phyloP scores from a whole-genome alignment of 2,113 vertebrate species.

The Acanthisitta chloris region DNA sequence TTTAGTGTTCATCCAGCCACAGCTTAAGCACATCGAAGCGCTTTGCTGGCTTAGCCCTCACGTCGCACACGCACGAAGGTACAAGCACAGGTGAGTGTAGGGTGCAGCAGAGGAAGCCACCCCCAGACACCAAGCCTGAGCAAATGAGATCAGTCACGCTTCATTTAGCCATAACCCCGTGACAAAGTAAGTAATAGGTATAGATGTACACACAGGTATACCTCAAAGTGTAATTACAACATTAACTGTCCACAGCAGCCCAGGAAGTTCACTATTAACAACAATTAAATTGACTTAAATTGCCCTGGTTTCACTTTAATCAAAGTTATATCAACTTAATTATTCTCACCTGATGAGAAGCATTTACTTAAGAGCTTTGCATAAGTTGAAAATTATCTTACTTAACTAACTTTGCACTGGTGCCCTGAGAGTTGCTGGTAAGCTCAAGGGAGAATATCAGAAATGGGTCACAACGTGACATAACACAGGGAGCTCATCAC shows the following conservation, averaged over 20 bases:
- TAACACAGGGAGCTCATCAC: neutral
- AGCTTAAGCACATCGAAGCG: accelerated
- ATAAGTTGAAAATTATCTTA: neutral
- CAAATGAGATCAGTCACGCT: neutral
- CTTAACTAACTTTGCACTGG: neutral
- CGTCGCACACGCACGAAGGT: accelerated
- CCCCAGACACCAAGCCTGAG: neutral
- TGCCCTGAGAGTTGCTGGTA: neutral
- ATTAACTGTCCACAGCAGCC: neutral
- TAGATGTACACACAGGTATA: accelerated
- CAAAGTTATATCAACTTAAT: neutral
- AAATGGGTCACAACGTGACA: neutral
- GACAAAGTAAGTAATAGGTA: neutral
- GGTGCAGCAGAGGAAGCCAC: neutral
- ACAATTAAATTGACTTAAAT: neutral
- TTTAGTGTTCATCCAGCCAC: no score
- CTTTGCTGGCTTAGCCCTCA: neutral
- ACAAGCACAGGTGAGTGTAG: neutral
- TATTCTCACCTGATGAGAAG: neutral
- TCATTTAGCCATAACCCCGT: neutral
- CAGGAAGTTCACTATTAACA: neutral
- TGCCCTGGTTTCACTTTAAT: neutral
- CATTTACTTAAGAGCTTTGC: neutral
- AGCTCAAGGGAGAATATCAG: neutral
- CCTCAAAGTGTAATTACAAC: neutral